Base-by-base conservation (phyloP, 2,888 invertebrate genomes). In the Aphodius sticticus region DNA sequence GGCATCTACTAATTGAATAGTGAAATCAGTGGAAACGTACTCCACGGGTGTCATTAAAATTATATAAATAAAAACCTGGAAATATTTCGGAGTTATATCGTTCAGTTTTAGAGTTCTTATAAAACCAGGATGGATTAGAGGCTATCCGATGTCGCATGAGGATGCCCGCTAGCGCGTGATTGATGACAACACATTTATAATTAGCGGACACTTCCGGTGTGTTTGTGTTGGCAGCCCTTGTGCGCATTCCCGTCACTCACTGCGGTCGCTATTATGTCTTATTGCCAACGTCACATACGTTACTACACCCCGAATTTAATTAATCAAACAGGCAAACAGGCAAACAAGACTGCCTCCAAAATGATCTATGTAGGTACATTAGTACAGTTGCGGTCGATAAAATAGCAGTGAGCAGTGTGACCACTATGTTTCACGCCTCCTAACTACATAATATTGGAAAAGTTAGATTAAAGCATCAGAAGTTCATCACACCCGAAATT, bases 141-240 rank as follows among this genome's bases (percentile, higher is more conserved):
- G 53, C 53, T 53, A 5, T 53, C 53, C 1, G 53, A 53, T 53
- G 53, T 5, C 53, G 53, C 12, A 12, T 53, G 53, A 53, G 53
- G 53, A 53, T 12, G 53, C 53, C 12, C 12, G 53, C 53, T 7
- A 53, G 9, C 53, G 53, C 53, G 85, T 90, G 89, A 90, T 90
- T 90, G 89, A 89, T 90, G 89, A 88, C 87, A 85, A 85, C 86
- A 86, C 86, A 89, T 89, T 89, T 90, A 90, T 89, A 89, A 89
- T 89, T 89, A 90, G 89, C 88, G 88, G 88, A 88, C 88, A 89
- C 88, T 89, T 89, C 89, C 89, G 88, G 87, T 86, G 85, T 88
- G 88, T 88, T 88, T 88, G 84, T 86, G 88, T 88, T 88, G 88
- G 88, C 89, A 88, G 86, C 86, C 86, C 86, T 86, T 81, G 78